Percentiles rank a stretch among this genome's conserved stretches.
phyloP scores from a whole-genome alignment of 2,797 vertebrate species.

The Dromococcyx pavoninus region DNA sequence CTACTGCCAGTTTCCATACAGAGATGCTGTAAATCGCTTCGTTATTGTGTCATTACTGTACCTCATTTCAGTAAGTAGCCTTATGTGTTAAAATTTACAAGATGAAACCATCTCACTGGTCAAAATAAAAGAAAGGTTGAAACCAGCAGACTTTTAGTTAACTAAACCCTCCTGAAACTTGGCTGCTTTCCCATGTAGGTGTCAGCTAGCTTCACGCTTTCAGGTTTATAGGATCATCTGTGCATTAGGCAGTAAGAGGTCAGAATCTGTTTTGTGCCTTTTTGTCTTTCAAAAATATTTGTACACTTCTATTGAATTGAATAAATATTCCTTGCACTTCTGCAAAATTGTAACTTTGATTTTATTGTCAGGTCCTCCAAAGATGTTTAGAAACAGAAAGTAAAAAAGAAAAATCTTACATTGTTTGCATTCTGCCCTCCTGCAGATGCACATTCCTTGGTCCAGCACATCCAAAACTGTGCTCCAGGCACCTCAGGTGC shows the following conservation, averaged over 20 bases:
- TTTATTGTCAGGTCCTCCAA: background rate
- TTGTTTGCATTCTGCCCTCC: background rate
- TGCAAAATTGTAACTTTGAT: background rate
- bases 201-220: background rate
- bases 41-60: background rate
- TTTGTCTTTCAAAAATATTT: conserved; percentile 40
- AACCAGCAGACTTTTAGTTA: background rate
- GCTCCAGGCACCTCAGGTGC: background rate
- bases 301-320: conserved; percentile 32
- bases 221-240: background rate
- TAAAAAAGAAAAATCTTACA: background rate
- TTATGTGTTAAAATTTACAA: background rate
- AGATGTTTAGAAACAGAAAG: background rate
- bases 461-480: accelerated
- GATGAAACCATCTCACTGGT: background rate
- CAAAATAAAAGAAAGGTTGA: background rate
- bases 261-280: background rate
- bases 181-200: background rate
- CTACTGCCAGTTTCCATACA: background rate
- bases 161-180: background rate
- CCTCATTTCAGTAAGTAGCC: background rate
- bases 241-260: conserved; percentile 10
- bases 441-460: background rate
- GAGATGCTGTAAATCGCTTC: background rate
- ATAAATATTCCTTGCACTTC: conserved; percentile 58